Base-by-base conservation (phyloP, 1,140 invertebrate genomes). In the Chrysomallon squamiferum region DNA sequence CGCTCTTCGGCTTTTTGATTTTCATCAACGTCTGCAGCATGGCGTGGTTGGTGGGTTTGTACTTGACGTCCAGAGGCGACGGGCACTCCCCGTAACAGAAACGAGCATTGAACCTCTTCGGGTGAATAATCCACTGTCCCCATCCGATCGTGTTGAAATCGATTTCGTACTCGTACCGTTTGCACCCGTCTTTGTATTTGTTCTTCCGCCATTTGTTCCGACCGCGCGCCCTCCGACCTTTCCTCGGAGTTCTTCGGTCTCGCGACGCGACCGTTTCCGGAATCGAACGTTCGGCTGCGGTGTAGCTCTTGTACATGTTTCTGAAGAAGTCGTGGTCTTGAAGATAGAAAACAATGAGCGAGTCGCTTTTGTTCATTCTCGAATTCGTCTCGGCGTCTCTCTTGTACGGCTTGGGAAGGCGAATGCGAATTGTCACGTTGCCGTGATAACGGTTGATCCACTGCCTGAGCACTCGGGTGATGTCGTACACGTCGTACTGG, bases 71-170 rank as follows among this genome's bases (percentile, higher is more conserved):
- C 18, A 79, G 64, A 11, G 73, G 73, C 7, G 69, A 72, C 3
- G 92, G 91, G 85, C 96, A 98, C 75, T 95, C 92, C 1, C 97
- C 97, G 72, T 92, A 89, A 85, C 97, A 99, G 81, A 94, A 95
- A 84, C 89, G 96, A 0, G 96, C 95, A 76, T 97, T 92, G 86
- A 98, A 98, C 29, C 93, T 93, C 15, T 92, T 91, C 7, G 97
- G 97, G n/a, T 96, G 95, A 25, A 99, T 93, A 76, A 99, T 98
- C 97, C 97, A 99, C 85, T 97, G 93, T 74, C 93, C 93, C 97
- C 97, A 99, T 30, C 96, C 96, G 20, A 99, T 95, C 72, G 96
- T 93, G 6, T 87, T 89, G 81, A 99, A 99, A 85, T 98, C 94
- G 13, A 99, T 95, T 83, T 94, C 95, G 58, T 98, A 90, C 35